Conservation (phyloP, 2,113 vertebrate genomes). For the Lota lota region DNA sequence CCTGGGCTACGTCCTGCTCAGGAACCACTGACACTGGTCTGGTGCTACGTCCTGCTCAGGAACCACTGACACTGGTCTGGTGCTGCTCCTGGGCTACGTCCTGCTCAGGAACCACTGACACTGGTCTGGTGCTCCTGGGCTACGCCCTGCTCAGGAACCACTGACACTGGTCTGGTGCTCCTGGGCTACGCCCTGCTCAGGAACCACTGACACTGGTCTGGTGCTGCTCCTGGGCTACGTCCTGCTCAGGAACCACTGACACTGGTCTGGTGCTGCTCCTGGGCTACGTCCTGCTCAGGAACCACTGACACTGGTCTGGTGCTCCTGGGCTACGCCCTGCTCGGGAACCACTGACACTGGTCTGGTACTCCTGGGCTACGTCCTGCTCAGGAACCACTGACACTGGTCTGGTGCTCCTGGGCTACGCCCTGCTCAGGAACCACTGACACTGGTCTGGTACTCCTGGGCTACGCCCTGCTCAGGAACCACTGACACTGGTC, state of each 20-base stretch:
- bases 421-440: conserved; percentile 67
- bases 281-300: no score
- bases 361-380: no score
- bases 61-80: conserved; percentile 51
- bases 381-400: no score
- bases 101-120: background rate
- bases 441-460: conserved; percentile 41
- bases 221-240: conserved; percentile 68
- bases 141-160: conserved; percentile 68
- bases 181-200: no score
- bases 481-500: conserved; percentile 30
- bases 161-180: conserved; percentile 32
- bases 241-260: conserved; percentile 66
- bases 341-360: conserved; percentile 60
- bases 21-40: conserved; percentile 42
- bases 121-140: conserved; percentile 63
- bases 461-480: no score
- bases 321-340: conserved; percentile 65
- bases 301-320: conserved; percentile 48
- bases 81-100: no score
- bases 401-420: conserved; percentile 63
- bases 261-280: rapidly evolving
- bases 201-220: conserved; percentile 41
- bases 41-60: conserved; percentile 64
- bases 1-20: no score